Conservation (phyloP, 2,797 vertebrate species). For the Euthynnus affinis region DNA sequence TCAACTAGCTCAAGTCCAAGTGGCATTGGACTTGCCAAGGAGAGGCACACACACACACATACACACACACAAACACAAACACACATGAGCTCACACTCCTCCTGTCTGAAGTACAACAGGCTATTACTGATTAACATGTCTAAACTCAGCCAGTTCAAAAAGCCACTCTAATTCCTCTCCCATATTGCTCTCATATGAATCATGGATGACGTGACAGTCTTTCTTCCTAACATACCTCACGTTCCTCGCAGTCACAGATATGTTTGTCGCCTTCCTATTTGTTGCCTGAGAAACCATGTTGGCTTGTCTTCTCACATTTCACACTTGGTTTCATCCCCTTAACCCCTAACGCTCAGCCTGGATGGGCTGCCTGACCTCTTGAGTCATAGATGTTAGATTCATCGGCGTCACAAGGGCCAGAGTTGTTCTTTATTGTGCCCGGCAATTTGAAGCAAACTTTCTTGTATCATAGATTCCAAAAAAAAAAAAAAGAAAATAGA, state of each 20-base stretch:
- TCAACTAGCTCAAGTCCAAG: constrained; percentile 72
- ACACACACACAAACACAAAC: constrained; percentile 35
- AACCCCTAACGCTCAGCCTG: constrained; percentile 73
- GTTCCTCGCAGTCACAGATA: constrained; percentile 66
- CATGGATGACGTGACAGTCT: constrained; percentile 54
- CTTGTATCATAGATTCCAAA: constrained; percentile 32
- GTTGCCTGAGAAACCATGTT: constrained; percentile 86
- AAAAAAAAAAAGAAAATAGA: constrained; percentile 10
- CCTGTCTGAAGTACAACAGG: constrained; percentile 79
- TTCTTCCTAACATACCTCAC: constrained; percentile 71
- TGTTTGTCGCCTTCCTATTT: constrained; percentile 82
- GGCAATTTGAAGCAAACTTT: constrained; percentile 54
- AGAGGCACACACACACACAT: constrained; percentile 33
- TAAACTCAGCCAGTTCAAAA: constrained; percentile 73
- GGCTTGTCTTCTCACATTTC: constrained; percentile 86
- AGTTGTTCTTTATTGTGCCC: constrained; percentile 56
- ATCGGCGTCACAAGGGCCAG: constrained; percentile 66
- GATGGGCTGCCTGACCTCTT: constrained; percentile 76
- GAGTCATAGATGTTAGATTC: constrained; percentile 80
- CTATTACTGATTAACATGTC: constrained; percentile 83
- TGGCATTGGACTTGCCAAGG: constrained; percentile 65
- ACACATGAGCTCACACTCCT: constrained; percentile 50
- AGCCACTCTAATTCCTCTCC: constrained; percentile 66
- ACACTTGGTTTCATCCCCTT: constrained; percentile 86
- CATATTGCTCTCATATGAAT: constrained; percentile 65